Evolutionary conservation across 2,888 invertebrate genomes (phyloP), one percentile per base, ranked within the genome.

Genomic region (Elysia crispata): DNA sequence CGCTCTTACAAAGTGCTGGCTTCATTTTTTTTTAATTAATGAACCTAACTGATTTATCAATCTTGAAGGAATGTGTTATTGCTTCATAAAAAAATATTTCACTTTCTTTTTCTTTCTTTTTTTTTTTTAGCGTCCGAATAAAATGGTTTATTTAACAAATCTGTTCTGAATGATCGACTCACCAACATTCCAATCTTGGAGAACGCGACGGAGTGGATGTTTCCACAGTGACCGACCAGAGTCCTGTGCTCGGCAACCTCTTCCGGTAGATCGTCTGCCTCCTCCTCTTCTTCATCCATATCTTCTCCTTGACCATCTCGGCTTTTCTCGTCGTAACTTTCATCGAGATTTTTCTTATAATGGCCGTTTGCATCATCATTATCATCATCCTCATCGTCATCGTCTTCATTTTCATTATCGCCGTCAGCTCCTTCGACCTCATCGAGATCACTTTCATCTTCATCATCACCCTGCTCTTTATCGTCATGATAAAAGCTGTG

Each of bases 161-260:
- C n/a, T n/a, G n/a, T n/a, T n/a, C n/a, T n/a, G n/a, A n/a, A n/a
- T n/a, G n/a, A n/a, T n/a, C n/a, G n/a, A 78, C 86, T 76, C 83
- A 91, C 91, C 87, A 91, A 83, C 87, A 91, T 90, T 30, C 90
- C 90, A 82, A 91, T 88, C 72, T 88, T 89, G 41, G 91, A 91
- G 82, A 91, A 91, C 1, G 88, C 86, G 1, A 92, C 89, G 64
- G 89, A 86, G 77, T 89, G 90, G 1, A 92, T 84, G 84, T 91
- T 92, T 25, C 91, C 91, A 41, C 83, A 86, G 83, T 92, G 92
- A 23, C 90, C 91, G 25, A 79, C 73, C 28, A 91, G 80, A 15
- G 89, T 85, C 66, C 72, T 41, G 11, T 41, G 64, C n/a, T 88
- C 87, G 13, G 8, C 28, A 3, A 5, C 70, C 1, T 20, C 49